Percentiles rank a stretch among this genome's conserved stretches.
Evolutionary conservation across 92 coral and sea anemone species (phyloP).

Genomic region (Porites divaricata): DNA sequence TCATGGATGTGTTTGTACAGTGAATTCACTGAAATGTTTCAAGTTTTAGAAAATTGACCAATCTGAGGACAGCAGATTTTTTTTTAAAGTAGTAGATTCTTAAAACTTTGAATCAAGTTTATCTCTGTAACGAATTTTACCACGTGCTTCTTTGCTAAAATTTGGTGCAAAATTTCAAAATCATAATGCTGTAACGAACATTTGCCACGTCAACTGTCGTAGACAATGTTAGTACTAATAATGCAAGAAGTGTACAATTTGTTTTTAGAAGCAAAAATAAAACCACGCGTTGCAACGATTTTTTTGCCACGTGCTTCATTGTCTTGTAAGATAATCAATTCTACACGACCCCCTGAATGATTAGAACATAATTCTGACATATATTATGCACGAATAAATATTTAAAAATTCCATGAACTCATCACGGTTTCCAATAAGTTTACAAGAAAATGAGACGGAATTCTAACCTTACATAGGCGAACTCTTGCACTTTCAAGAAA

Average conservation of each 20-base stretch:
- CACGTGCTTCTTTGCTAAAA: no score
- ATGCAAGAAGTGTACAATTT: background rate
- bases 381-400: background rate
- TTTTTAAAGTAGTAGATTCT: background rate
- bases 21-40: background rate
- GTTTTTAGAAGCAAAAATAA: no score
- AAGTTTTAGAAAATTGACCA: background rate
- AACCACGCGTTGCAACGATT: background rate
- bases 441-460: background rate
- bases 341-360: background rate
- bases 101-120: no score
- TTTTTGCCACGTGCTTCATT: slow-evolving; percentile 12
- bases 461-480: background rate
- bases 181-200: no score
- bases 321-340: background rate
- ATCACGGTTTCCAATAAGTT: no score
- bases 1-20: background rate
- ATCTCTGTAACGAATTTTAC: no score
- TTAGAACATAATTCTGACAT: background rate
- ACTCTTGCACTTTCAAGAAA: background rate
- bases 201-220: no score
- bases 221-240: no score
- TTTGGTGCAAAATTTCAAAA: no score
- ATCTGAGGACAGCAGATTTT: slow-evolving; percentile 3
- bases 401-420: background rate